phyloP scores from a whole-genome alignment of 2,888 invertebrate species.

The Aricia artaxerxes region DNA sequence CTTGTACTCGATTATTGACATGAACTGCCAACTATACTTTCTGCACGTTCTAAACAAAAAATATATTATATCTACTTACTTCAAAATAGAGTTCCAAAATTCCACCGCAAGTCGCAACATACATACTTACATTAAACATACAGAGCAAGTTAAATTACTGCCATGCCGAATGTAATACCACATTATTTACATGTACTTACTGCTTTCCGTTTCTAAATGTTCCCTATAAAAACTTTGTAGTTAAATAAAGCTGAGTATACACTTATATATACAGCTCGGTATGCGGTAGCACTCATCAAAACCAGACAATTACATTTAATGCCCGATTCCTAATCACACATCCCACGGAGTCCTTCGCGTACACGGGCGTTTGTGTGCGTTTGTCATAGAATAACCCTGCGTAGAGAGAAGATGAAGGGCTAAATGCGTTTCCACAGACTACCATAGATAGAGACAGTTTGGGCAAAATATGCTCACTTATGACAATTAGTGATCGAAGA shows the following conservation, averaged over 20 bases:
- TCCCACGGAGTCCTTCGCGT: slow-evolving; percentile 55
- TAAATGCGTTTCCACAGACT: not conserved
- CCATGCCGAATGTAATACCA: too few relatives aligned
- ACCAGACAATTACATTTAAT: slow-evolving; percentile 24
- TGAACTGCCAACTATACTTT: not conserved
- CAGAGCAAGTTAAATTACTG: too few relatives aligned
- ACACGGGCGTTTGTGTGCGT: slow-evolving; percentile 51
- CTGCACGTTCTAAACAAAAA: not conserved
- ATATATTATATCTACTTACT: too few relatives aligned
- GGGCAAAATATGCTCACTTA: too few relatives aligned
- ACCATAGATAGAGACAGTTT: not conserved
- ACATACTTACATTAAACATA: too few relatives aligned
- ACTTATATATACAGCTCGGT: not conserved
- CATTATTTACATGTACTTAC: not conserved
- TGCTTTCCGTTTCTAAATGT: not conserved
- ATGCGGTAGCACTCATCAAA: slow-evolving; percentile 8
- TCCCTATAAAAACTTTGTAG: not conserved
- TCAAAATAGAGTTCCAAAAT: too few relatives aligned
- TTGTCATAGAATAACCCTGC: slow-evolving; percentile 36
- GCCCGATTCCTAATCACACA: slow-evolving; percentile 34
- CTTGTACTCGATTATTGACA: too few relatives aligned
- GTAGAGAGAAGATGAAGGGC: not conserved
- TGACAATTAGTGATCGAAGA: too few relatives aligned
- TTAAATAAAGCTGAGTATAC: too few relatives aligned
- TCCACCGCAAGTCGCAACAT: too few relatives aligned